Percentiles rank a stretch among this genome's conserved stretches.
These are phyloP conservation scores for Oscheius sp. DNA, from an alignment of 2,888 invertebrate genomes.

Conservation along the genomic window DNA sequence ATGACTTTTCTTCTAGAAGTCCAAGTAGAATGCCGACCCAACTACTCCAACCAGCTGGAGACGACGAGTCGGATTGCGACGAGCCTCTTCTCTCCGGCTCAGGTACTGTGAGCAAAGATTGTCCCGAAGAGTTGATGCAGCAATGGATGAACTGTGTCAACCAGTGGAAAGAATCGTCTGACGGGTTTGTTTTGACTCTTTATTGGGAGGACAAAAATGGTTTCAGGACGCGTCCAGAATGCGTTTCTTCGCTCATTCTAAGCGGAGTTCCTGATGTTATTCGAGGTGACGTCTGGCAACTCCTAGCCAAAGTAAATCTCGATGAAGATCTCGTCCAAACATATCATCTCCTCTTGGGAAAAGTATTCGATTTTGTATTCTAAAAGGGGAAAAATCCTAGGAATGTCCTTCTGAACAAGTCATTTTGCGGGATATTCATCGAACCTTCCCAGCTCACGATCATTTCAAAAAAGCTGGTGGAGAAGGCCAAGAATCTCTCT, in stretches of 20 bases:
- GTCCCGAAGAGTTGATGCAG: conserved; percentile 88
- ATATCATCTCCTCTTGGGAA: conserved; percentile 89
- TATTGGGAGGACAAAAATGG: neutral
- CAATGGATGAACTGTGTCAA: conserved; percentile 86
- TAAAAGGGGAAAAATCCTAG: too few relatives aligned
- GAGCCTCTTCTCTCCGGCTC: conserved; percentile 97
- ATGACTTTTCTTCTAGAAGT: conserved; percentile 36
- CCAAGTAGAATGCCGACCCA: conserved; percentile 69
- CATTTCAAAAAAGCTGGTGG: conserved; percentile 87
- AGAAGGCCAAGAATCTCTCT: conserved; percentile 91
- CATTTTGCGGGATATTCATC: conserved; percentile 92
- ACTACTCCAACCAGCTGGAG: conserved; percentile 69
- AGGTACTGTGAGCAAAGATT: conserved; percentile 94
- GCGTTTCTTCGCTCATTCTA: conserved; percentile 82
- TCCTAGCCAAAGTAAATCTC: conserved; percentile 83
- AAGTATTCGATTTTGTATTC: conserved; percentile 75
- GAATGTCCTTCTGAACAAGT: conserved; percentile 93
- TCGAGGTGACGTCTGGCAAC: conserved; percentile 96
- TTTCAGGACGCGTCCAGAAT: conserved; percentile 78
- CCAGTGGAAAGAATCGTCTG: conserved; percentile 69
- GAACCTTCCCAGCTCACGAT: conserved; percentile 98
- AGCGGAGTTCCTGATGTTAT: conserved; percentile 92
- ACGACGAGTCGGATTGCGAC: conserved; percentile 72
- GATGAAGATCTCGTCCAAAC: conserved; percentile 84
- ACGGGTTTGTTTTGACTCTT: conserved; percentile 35